phyloP scores from a whole-genome alignment of 2,888 invertebrate species.

The Drosophila heteroneura region DNA sequence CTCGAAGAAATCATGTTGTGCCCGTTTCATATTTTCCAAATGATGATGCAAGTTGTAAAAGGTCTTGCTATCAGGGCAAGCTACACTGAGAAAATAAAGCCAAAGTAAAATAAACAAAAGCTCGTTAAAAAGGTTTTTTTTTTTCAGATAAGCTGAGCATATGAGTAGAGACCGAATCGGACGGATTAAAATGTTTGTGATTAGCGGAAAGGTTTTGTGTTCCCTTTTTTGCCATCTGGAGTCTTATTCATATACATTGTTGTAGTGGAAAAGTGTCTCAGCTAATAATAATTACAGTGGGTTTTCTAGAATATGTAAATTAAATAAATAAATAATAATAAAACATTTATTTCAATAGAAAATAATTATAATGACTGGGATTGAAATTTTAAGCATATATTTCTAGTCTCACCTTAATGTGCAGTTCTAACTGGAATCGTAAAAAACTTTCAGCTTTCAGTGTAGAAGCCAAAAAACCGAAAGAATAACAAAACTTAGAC shows the following conservation, averaged over 20 bases:
- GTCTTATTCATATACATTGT: not conserved
- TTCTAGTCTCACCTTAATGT: accelerated
- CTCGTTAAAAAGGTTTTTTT: not conserved
- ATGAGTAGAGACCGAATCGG: not conserved
- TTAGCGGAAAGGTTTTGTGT: not conserved
- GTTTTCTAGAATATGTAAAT: not conserved
- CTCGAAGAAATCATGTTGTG: constrained; percentile 47
- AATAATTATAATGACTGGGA: not conserved
- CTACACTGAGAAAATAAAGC: constrained; percentile 3
- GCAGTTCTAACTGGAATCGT: not conserved
- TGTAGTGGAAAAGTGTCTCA: not conserved
- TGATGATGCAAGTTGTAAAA: constrained; percentile 57
- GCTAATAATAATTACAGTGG: not conserved
- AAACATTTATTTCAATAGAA: not conserved
- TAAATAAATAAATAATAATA: not conserved
- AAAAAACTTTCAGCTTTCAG: not conserved
- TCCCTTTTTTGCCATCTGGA: not conserved
- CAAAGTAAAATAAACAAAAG: not conserved
- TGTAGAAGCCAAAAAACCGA: not conserved
- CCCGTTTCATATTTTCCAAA: constrained; percentile 38
- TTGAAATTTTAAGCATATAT: not conserved
- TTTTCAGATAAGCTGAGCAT: not conserved
- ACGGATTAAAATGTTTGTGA: not conserved
- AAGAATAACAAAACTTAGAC: constrained; percentile 32
- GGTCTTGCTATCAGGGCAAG: constrained; percentile 34